These are phyloP conservation scores for Campylorhamphus procurvoides DNA, from an alignment of 2,113 vertebrate species.

Conservation along the genomic window DNA sequence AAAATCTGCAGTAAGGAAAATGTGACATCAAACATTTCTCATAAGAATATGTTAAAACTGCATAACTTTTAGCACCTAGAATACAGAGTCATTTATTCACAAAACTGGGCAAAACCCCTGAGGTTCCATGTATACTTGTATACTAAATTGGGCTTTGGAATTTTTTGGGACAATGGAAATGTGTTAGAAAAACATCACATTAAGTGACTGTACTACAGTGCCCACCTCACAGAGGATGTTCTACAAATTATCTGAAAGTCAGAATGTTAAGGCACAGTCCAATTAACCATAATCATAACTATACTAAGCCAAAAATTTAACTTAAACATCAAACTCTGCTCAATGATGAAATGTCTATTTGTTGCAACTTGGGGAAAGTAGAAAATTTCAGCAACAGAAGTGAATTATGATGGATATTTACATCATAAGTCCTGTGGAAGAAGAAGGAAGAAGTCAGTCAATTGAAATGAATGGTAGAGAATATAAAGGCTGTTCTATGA, in stretches of 20 bases:
- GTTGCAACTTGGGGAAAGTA: not conserved
- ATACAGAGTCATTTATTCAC: not conserved
- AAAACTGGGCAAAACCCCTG: not conserved
- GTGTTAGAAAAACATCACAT: not conserved
- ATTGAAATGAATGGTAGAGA: not conserved
- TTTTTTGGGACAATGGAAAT: not conserved
- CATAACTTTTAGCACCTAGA: not conserved
- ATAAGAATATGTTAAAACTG: not conserved
- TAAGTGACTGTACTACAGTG: not conserved
- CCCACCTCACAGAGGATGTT: not conserved
- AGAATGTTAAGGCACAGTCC: not conserved
- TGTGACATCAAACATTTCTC: not conserved
- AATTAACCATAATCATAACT: not conserved
- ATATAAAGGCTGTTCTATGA: not conserved
- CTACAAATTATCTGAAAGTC: not conserved
- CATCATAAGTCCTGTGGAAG: not conserved
- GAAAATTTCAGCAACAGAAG: not conserved
- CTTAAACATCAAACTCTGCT: not conserved
- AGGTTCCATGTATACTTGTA: not conserved
- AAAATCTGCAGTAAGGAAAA: not conserved
- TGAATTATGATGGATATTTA: not conserved
- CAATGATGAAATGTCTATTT: not conserved
- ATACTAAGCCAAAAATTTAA: not conserved
- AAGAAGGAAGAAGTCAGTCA: not conserved
- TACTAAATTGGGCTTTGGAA: not conserved